Percentiles rank a stretch among this genome's conserved stretches.
Evolutionary conservation across 2,113 vertebrate genomes (phyloP).

Genomic region (Ailuropoda melanoleuca): DNA sequence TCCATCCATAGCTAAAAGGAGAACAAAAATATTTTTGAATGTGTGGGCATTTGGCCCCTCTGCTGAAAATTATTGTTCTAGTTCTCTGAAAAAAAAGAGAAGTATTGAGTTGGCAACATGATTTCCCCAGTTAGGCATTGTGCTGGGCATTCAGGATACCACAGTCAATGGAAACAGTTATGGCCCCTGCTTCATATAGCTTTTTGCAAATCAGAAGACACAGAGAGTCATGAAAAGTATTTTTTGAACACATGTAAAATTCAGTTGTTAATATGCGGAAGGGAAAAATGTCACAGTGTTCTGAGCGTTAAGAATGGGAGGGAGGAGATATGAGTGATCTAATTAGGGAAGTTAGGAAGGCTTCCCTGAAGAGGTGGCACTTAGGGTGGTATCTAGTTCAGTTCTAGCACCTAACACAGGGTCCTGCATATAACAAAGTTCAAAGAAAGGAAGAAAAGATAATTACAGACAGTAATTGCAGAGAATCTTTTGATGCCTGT

Average conservation of each 20-base stretch:
- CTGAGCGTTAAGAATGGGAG: background rate
- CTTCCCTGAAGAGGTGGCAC: background rate
- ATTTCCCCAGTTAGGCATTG: background rate
- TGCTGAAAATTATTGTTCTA: background rate
- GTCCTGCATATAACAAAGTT: background rate
- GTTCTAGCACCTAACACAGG: background rate
- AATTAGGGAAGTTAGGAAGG: background rate
- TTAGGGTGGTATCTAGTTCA: background rate
- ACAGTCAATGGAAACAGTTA: background rate
- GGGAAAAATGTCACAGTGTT: background rate
- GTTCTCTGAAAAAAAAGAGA: background rate
- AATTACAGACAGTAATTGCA: background rate
- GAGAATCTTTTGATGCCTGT: background rate
- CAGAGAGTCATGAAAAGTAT: background rate
- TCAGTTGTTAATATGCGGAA: background rate
- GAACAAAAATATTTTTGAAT: background rate
- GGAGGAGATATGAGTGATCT: background rate
- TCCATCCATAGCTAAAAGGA: background rate
- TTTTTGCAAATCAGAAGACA: background rate
- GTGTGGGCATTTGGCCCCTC: background rate
- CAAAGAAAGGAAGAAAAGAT: background rate
- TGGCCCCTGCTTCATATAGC: too few species aligned
- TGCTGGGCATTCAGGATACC: background rate
- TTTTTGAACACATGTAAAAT: background rate
- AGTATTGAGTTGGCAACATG: background rate